phyloP scores from a whole-genome alignment of 2,888 invertebrate genomes.

The Mongoloraphidia duomilia region DNA sequence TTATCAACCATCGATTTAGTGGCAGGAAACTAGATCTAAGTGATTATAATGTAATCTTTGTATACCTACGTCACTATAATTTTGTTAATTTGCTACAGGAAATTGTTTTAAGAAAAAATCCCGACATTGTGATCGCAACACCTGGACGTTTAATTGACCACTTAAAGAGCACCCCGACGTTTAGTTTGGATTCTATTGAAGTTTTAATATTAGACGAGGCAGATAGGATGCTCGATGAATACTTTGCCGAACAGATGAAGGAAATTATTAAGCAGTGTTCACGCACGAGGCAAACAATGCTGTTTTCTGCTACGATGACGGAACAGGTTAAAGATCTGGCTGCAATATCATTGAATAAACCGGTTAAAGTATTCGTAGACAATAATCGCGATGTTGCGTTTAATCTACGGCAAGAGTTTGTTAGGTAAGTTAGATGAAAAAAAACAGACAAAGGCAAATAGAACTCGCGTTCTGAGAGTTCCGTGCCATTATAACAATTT shows the following conservation, averaged over 20 bases:
- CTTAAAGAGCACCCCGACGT: conserved; percentile 86
- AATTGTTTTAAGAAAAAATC: conserved; percentile 69
- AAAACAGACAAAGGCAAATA: too few relatives aligned
- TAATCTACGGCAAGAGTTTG: conserved; percentile 91
- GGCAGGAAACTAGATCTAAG: too few relatives aligned
- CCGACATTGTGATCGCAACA: conserved; percentile 95
- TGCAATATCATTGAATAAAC: conserved; percentile 80
- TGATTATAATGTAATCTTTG: too few relatives aligned
- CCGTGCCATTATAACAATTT: not conserved
- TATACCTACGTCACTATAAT: too few relatives aligned
- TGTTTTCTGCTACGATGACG: conserved; percentile 99
- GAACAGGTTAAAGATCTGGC: conserved; percentile 91
- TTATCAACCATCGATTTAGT: too few relatives aligned
- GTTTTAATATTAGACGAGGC: conserved; percentile 69
- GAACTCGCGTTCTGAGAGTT: not conserved
- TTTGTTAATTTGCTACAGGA: conserved; percentile 30
- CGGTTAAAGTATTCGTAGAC: conserved; percentile 90
- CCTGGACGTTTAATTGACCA: conserved; percentile 97
- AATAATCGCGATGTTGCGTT: conserved; percentile 92
- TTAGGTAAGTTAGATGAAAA: conserved; percentile 36
- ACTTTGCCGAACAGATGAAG: conserved; percentile 98
- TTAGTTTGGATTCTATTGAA: conserved; percentile 80
- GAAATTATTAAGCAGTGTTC: conserved; percentile 91
- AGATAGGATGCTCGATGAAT: conserved; percentile 91
- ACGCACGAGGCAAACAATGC: conserved; percentile 82